Conservation (phyloP, 2,113 vertebrate genomes). For the Setophaga kirtlandii region DNA sequence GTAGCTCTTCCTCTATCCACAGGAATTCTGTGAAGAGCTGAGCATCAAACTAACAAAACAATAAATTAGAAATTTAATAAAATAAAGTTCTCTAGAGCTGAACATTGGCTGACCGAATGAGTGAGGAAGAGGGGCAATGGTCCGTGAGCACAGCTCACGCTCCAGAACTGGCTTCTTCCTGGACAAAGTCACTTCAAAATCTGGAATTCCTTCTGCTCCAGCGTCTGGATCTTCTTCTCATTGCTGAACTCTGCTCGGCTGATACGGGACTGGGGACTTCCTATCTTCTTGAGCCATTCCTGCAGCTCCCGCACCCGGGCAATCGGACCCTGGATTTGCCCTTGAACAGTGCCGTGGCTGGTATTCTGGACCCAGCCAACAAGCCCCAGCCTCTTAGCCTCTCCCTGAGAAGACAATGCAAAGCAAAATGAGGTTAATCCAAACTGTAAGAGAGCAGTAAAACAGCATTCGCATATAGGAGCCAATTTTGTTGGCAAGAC, state of each 20-base stretch:
- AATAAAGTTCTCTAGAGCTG: neutral
- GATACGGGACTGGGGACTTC: constrained; percentile 90
- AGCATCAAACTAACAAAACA: neutral
- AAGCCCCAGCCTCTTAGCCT: constrained; percentile 86
- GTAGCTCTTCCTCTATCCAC: neutral
- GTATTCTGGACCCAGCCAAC: constrained; percentile 96
- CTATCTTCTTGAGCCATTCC: constrained; percentile 85
- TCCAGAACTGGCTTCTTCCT: neutral
- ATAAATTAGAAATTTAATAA: neutral
- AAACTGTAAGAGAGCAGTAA: neutral
- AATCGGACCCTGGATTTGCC: constrained; percentile 84
- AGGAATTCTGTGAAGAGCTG: accelerated
- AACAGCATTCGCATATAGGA: neutral
- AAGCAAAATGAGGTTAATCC: neutral
- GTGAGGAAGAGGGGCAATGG: accelerated
- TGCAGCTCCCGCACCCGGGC: constrained; percentile 84
- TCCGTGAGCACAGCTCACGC: accelerated
- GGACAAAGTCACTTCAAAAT: constrained; percentile 72
- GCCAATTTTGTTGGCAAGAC: neutral
- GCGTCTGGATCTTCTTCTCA: constrained; percentile 76
- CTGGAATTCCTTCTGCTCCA: constrained; percentile 85
- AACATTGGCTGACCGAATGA: neutral
- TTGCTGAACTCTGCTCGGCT: constrained; percentile 84
- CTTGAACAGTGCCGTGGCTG: constrained; percentile 82
- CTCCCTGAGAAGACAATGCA: constrained; percentile 73